Conservation (phyloP, 2,113 vertebrate genomes). For the Rhinopomastus cyanomelas region DNA sequence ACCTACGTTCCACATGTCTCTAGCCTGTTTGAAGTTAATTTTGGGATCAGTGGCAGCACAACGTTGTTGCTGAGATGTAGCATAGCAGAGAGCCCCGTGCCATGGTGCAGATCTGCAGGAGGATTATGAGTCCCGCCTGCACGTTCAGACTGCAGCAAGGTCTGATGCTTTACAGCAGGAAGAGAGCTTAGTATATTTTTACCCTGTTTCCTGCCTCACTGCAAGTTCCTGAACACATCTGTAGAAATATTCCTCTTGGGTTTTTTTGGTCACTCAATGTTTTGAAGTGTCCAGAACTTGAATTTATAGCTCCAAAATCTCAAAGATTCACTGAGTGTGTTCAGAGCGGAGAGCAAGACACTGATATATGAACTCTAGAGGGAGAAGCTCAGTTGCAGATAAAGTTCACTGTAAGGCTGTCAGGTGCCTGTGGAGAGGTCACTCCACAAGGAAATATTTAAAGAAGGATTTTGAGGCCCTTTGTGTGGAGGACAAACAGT, state of each 20-base stretch:
- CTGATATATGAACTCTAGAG: accelerated
- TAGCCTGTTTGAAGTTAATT: constrained; percentile 43
- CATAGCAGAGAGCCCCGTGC: background rate
- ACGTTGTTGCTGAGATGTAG: background rate
- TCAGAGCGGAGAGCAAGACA: background rate
- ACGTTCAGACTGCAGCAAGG: background rate
- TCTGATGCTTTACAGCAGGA: background rate
- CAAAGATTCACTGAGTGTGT: background rate
- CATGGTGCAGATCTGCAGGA: background rate
- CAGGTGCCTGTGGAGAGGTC: accelerated
- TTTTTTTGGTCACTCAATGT: background rate
- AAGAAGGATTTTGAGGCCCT: background rate
- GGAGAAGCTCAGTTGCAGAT: background rate
- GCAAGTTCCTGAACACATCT: background rate
- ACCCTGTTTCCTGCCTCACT: background rate
- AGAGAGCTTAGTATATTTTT: background rate
- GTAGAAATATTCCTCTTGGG: background rate
- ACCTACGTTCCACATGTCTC: constrained; percentile 42
- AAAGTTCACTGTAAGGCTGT: background rate
- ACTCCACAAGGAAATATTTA: background rate
- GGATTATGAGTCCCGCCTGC: background rate
- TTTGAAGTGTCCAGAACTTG: background rate
- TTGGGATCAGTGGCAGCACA: background rate
- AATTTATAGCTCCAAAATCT: background rate
- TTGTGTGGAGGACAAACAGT: background rate